Percentiles rank a stretch among this genome's conserved stretches.
These are phyloP conservation scores for Eupithecia vulgata DNA, from an alignment of 2,888 invertebrate species.

Conservation along the genomic window DNA sequence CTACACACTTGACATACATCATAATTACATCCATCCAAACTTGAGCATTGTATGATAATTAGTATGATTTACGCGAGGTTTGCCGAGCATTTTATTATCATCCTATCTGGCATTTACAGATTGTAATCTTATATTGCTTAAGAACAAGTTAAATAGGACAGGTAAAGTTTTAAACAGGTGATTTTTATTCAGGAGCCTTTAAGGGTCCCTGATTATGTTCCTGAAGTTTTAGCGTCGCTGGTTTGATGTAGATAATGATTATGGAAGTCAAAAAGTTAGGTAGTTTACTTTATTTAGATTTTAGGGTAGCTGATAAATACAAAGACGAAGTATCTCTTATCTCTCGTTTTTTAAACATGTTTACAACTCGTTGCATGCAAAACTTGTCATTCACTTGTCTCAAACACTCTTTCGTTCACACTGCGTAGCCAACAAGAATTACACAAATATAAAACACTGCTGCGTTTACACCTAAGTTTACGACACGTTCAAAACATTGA, in stretches of 20 bases:
- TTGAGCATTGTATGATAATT: background rate
- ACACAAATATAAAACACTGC: too few relatives aligned
- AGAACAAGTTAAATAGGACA: conserved; percentile 32
- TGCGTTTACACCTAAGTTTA: too few relatives aligned
- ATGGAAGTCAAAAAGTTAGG: conserved; percentile 9
- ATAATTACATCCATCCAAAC: background rate
- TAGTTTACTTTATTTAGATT: background rate
- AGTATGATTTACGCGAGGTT: background rate
- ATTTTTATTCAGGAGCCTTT: conserved; percentile 14
- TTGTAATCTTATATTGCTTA: conserved; percentile 56
- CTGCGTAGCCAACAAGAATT: too few relatives aligned
- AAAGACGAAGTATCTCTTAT: too few relatives aligned
- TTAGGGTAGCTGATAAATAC: background rate
- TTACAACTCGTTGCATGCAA: too few relatives aligned
- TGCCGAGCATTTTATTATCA: conserved; percentile 44
- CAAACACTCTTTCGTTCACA: too few relatives aligned
- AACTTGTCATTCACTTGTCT: too few relatives aligned
- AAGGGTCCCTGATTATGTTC: background rate
- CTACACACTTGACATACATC: too few relatives aligned
- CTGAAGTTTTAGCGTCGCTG: conserved; percentile 5
- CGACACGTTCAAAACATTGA: too few relatives aligned
- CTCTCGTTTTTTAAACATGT: too few relatives aligned
- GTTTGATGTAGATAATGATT: conserved; percentile 11
- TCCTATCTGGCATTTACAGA: conserved; percentile 53
- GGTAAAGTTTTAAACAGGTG: conserved; percentile 15